Conservation (phyloP, 2,113 vertebrate species). For the Heptranchias perlo region DNA sequence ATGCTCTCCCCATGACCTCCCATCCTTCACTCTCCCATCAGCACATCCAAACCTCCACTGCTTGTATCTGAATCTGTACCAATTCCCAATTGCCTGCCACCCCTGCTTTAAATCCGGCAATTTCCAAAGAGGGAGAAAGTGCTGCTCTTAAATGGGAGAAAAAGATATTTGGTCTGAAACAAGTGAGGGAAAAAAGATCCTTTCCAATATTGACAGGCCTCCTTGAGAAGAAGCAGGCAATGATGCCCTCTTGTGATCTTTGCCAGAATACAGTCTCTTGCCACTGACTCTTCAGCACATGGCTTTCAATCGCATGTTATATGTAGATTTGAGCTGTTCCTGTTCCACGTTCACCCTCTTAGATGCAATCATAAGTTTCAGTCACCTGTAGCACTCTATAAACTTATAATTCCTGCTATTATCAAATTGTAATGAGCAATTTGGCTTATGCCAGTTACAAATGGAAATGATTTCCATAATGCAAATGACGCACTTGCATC, state of each 20-base stretch:
- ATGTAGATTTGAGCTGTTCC: neutral
- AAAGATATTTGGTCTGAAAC: neutral
- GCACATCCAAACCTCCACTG: neutral
- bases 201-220: neutral
- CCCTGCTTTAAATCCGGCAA: neutral
- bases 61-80: neutral
- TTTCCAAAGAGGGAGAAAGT: neutral
- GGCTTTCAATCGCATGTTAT: neutral
- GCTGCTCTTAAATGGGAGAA: neutral
- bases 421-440: neutral
- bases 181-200: neutral
- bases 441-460: neutral
- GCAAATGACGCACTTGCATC: neutral
- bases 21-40: neutral
- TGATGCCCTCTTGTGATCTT: neutral
- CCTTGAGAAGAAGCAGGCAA: neutral
- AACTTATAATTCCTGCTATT: neutral
- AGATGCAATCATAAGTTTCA: neutral
- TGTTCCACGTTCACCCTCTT: neutral
- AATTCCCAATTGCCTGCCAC: neutral
- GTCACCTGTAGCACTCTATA: neutral
- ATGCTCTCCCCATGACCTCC: too few relatives aligned
- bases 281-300: neutral
- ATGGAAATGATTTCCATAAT: neutral
- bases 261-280: neutral